These are phyloP conservation scores for Pyralis farinalis DNA, from an alignment of 2,888 invertebrate genomes.

Conservation along the genomic window DNA sequence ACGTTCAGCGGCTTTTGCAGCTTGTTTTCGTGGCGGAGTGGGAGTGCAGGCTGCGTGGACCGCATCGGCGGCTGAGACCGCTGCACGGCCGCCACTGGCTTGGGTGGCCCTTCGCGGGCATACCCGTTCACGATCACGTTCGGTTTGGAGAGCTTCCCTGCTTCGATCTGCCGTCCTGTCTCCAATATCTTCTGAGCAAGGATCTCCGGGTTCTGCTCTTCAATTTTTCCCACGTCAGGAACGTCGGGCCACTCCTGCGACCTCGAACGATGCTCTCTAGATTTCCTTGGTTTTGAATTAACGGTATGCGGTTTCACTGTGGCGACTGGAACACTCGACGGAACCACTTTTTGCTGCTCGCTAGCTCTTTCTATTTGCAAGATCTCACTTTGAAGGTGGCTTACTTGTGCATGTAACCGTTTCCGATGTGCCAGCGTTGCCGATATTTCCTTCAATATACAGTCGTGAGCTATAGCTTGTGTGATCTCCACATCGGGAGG, in stretches of 20 bases:
- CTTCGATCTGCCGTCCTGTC: constrained; percentile 94
- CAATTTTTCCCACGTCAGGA: constrained; percentile 93
- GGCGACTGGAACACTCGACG: constrained; percentile 57
- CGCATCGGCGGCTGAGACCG: constrained; percentile 42
- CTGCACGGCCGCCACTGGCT: constrained; percentile 32
- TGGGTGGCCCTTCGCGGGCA: constrained; percentile 38
- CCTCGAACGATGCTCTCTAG: constrained; percentile 87
- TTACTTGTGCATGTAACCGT: constrained; percentile 89
- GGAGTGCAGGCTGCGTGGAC: constrained; percentile 28
- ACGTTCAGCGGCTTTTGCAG: constrained; percentile 68
- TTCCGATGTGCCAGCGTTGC: constrained; percentile 91
- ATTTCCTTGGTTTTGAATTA: constrained; percentile 64
- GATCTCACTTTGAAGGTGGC: constrained; percentile 90
- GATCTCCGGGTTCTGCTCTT: constrained; percentile 95
- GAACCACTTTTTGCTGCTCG: constrained; percentile 81
- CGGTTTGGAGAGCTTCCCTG: constrained; percentile 83
- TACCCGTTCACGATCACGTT: constrained; percentile 69
- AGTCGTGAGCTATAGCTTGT: constrained; percentile 87
- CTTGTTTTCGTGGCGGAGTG: constrained; percentile 51
- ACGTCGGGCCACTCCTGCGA: constrained; percentile 96
- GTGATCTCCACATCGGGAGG: constrained; percentile 82
- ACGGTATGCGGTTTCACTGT: constrained; percentile 68
- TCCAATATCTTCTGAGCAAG: constrained; percentile 94
- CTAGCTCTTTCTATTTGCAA: constrained; percentile 86
- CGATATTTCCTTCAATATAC: constrained; percentile 92